Conservation (phyloP, 1,140 invertebrate species). For the Drosophila kurseongensis region DNA sequence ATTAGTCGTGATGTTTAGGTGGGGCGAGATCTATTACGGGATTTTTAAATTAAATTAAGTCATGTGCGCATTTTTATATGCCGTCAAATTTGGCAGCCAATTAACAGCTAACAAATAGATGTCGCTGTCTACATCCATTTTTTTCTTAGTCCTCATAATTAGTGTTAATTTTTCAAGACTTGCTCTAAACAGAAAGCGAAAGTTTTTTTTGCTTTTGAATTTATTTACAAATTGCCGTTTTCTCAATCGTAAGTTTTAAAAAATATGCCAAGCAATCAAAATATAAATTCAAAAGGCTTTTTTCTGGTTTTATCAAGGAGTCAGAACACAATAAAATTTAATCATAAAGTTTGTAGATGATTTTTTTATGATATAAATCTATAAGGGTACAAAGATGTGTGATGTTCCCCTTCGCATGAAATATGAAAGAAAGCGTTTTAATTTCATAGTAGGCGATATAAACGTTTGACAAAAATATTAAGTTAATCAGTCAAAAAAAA, state of each 20-base stretch:
- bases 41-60: constrained; percentile 73
- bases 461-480: not conserved
- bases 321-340: too few species aligned
- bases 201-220: constrained; percentile 21
- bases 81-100: constrained; percentile 61
- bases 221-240: not conserved
- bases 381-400: too few species aligned
- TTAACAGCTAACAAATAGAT: constrained; percentile 80
- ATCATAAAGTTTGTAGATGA: too few species aligned
- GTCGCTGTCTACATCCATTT: constrained; percentile 44
- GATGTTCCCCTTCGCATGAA: too few species aligned
- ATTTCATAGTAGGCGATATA: not conserved
- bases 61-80: constrained; percentile 52
- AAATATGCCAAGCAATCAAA: too few species aligned
- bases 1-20: constrained; percentile 37
- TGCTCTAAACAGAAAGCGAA: constrained; percentile 33
- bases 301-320: too few species aligned
- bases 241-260: not conserved
- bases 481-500: constrained; percentile 1
- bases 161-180: constrained; percentile 47
- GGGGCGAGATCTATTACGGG: constrained; percentile 13
- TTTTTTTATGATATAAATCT: too few species aligned
- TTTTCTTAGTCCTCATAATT: constrained; percentile 23
- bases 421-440: not conserved
- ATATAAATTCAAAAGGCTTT: too few species aligned